Evolutionary conservation across 2,888 invertebrate species (phyloP).

Genomic region (Polylopha cassiicola): DNA sequence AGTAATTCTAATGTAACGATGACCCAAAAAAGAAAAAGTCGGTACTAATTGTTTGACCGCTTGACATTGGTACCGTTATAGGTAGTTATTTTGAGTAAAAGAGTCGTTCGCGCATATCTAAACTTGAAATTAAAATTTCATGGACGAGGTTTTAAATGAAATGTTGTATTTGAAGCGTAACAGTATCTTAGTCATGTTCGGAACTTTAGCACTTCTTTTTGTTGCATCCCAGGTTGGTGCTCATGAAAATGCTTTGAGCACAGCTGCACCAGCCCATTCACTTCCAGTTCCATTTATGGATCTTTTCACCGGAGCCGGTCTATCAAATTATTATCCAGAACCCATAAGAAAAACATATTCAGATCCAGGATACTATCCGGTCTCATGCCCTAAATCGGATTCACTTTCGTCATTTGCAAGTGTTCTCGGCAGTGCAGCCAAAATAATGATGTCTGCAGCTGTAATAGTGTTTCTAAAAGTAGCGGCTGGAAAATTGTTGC

Average conservation of each 20-base stretch:
- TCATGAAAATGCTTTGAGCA: slow-evolving; percentile 58
- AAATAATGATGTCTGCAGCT: slow-evolving; percentile 66
- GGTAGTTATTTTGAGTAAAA: slow-evolving; percentile 56
- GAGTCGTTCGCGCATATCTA: slow-evolving; percentile 52
- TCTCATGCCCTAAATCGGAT: slow-evolving; percentile 59
- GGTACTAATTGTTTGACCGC: slow-evolving; percentile 40
- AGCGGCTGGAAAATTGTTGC: slow-evolving; percentile 58
- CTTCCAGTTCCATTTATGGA: slow-evolving; percentile 56
- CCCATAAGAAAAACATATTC: slow-evolving; percentile 58
- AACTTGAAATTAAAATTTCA: slow-evolving; percentile 63
- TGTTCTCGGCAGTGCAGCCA: slow-evolving; percentile 63
- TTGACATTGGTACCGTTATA: slow-evolving; percentile 50
- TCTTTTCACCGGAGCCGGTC: slow-evolving; percentile 59
- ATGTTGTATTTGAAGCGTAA: slow-evolving; percentile 50
- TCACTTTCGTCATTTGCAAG: slow-evolving; percentile 60
- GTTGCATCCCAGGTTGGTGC: slow-evolving; percentile 42
- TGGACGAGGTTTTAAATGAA: slow-evolving; percentile 66
- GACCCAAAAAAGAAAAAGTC: slow-evolving; percentile 23
- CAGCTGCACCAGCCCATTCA: slow-evolving; percentile 41
- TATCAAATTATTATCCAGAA: slow-evolving; percentile 55
- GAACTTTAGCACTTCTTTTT: slow-evolving; percentile 50
- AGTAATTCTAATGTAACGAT: too few species aligned
- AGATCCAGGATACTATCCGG: slow-evolving; percentile 44
- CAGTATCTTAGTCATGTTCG: slow-evolving; percentile 66
- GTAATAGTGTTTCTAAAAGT: slow-evolving; percentile 61